Evolutionary conservation across 2,113 vertebrate species (phyloP).

Genomic region (Dromas ardeola): DNA sequence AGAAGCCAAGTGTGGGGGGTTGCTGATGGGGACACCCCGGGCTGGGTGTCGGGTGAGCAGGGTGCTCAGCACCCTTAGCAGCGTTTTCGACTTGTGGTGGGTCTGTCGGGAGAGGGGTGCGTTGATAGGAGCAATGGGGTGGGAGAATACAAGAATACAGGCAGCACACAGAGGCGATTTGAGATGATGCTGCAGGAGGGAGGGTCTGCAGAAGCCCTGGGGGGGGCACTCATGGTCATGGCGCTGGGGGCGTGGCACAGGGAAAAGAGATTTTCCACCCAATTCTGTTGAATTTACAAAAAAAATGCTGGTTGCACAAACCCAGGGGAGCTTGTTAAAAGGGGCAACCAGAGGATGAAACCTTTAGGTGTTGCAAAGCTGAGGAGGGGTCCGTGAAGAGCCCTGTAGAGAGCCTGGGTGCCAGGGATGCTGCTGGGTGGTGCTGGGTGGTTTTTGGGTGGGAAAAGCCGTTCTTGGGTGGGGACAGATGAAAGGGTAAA

Average conservation of each 20-base stretch:
- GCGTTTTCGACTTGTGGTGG: accelerated
- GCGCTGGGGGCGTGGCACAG: accelerated
- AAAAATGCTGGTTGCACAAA: neutral
- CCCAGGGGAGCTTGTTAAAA: neutral
- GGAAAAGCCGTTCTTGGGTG: neutral
- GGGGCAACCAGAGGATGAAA: neutral
- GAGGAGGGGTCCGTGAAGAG: neutral
- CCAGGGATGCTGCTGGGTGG: neutral
- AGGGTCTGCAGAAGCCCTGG: neutral
- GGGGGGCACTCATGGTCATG: accelerated
- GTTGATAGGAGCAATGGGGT: neutral
- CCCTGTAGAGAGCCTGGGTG: neutral
- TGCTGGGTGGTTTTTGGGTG: neutral
- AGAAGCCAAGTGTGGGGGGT: accelerated
- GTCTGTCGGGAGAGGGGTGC: accelerated
- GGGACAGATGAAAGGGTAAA: neutral
- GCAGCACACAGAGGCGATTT: neutral
- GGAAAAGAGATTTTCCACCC: neutral
- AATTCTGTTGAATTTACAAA: neutral
- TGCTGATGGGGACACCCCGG: neutral
- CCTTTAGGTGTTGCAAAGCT: neutral
- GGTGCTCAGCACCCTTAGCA: neutral
- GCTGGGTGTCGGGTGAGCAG: neutral
- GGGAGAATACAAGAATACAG: neutral
- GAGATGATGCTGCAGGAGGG: neutral